Evolutionary conservation across 2,888 invertebrate genomes (phyloP).

Genomic region (Eulithis testata): DNA sequence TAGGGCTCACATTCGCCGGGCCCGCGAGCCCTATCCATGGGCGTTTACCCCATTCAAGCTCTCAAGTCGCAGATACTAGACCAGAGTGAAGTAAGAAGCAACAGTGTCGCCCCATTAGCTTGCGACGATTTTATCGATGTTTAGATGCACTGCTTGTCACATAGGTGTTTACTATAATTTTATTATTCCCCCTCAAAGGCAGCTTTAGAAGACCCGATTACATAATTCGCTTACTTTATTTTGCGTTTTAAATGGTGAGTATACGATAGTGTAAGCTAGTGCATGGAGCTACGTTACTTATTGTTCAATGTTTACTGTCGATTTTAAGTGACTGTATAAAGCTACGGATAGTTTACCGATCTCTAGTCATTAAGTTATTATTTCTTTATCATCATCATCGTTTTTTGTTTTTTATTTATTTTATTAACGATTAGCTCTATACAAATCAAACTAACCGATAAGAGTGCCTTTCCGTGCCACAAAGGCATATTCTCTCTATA

Average conservation of each 20-base stretch:
- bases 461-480: background rate
- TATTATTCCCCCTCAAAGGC: conserved; percentile 31
- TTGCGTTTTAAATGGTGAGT: conserved; percentile 60
- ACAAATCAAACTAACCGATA: background rate
- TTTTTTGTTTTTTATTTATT: conserved; percentile 17
- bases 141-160: conserved; percentile 83
- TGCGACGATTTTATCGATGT: conserved; percentile 79
- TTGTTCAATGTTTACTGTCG: conserved; percentile 52
- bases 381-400: conserved; percentile 13
- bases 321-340: conserved; percentile 45
- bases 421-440: background rate
- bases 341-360: conserved; percentile 33
- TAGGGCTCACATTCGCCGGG: conserved; percentile 97
- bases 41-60: conserved; percentile 95
- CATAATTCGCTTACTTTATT: conserved; percentile 48
- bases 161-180: conserved; percentile 67
- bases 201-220: conserved; percentile 28
- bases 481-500: background rate
- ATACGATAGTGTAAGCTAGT: conserved; percentile 59
- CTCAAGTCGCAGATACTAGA: conserved; percentile 94
- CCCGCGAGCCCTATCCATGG: conserved; percentile 95
- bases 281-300: conserved; percentile 68
- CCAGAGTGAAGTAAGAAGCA: conserved; percentile 93
- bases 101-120: conserved; percentile 72
- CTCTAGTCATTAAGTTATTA: conserved; percentile 14